Evolutionary conservation across 2,797 vertebrate genomes (phyloP), one percentile per base, ranked within the genome.

Genomic region (Dromococcyx pavoninus): DNA sequence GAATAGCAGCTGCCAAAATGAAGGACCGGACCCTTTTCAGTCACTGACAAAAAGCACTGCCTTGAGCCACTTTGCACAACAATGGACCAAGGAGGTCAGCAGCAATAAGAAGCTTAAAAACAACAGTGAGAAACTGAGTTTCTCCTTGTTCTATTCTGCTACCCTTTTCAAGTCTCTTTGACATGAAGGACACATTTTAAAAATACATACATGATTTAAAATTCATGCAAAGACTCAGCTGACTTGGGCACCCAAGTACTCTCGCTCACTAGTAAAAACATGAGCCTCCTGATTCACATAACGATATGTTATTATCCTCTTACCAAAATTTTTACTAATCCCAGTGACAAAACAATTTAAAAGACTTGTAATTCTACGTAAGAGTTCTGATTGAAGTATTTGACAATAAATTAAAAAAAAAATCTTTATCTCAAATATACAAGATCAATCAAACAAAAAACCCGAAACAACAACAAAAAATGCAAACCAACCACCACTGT

Each of bases 71-170:
- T 86, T 57, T 94, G 70, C 74, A 74, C 65, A 96, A 84, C 62
- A 94, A 94, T 65, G 48, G 69, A 82, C 78, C 76, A 78, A 88
- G n/a, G 61, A 95, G 73, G 91, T 94, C 91, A 96, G 71, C 43
- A 84, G 71, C 24, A 95, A 57, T 67, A 89, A 95, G 75, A 91
- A 57, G 62, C 84, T 94, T 94, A 91, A 94, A 95, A 95, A 92
- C 72, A 93, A 85, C 66, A 76, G 54, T 39, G 28, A 91, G 70
- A 41, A 77, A 35, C 8, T 46, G 66, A 90, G 78, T 80, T 94
- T 87, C 44, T 76, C 30, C 56, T 91, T 67, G 21, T 28, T 44
- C 60, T 86, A 37, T 83, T 79, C 72, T 91, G 28, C 7, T 14
- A 88, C 48, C 48, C 37, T 60, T 86, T 90, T 89, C 33, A 37